Percentiles rank a stretch among this genome's conserved stretches.
These are phyloP conservation scores for Zaprionus gabonicus DNA, from an alignment of 1,140 invertebrate genomes.

Conservation along the genomic window DNA sequence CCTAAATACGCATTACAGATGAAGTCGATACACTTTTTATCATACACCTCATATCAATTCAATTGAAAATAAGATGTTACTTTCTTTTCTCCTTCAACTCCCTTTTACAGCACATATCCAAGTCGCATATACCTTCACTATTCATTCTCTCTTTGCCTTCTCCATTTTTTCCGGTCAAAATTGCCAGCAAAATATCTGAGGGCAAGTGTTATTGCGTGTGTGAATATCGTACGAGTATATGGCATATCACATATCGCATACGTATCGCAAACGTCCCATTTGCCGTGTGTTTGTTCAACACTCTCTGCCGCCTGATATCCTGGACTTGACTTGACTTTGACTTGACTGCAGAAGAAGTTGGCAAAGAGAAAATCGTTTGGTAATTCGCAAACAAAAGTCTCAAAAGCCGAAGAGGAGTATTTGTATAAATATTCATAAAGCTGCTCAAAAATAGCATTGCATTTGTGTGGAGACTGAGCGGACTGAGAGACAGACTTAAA, in stretches of 20 bases:
- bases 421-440: background rate
- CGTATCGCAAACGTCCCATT: conserved; percentile 25
- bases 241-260: conserved; percentile 13
- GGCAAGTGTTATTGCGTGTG: conserved; percentile 48
- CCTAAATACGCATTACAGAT: too few species aligned
- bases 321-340: background rate
- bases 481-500: background rate
- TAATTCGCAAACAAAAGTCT: background rate
- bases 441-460: background rate
- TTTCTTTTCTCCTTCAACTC: background rate
- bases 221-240: conserved; percentile 55
- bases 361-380: background rate
- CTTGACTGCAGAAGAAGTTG: background rate
- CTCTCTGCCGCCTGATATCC: conserved; percentile 45
- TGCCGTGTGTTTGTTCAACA: conserved; percentile 55
- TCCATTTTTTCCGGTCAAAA: conserved; percentile 10
- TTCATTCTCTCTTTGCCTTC: conserved; percentile 10
- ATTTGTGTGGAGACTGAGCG: too few species aligned
- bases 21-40: too few species aligned
- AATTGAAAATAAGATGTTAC: background rate
- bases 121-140: background rate
- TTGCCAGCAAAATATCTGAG: conserved; percentile 20
- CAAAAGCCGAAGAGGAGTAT: background rate
- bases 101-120: background rate
- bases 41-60: too few species aligned